Evolutionary conservation across 1,140 invertebrate species (phyloP), one percentile per base, ranked within the genome.

Genomic region (Hycleus phaleratus): DNA sequence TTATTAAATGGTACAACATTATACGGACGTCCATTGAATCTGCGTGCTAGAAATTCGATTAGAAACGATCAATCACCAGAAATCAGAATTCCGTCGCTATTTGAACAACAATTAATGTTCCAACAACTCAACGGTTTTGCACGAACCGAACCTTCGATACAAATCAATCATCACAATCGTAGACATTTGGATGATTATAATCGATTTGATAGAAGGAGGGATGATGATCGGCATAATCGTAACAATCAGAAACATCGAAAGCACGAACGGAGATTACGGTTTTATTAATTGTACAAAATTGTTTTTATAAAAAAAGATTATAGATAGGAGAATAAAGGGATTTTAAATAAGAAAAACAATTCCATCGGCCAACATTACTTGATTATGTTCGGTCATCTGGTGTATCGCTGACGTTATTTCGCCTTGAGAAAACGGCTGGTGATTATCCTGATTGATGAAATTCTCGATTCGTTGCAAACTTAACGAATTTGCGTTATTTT

Each of bases 341-440:
- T 8, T 47, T 82, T 84, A 94, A 73, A 94, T 91, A 10, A 91
- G 77, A 71, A 93, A 91, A n/a, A 96, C 80, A 60, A 91, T 86
- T 60, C 87, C 85, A 71, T 95, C 91, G 0, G 91, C 83, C 54
- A 93, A 77, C 91, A 97, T 95, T 24, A 98, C 81, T 73, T 94
- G 88, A 77, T 95, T 96, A 46, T 87, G 90, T 42, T 90, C 85
- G 12, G 86, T 87, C 93, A 97, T 94, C 54, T 78, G 80, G 9
- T 85, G 75, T 8, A 97, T 77, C 1, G 92, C 93, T 0, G 85
- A 82, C 42, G 79, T 74, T 4, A 95, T 80, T 79, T 98, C 93
- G 10, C 75, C 81, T 9, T 78, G 65, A 2, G 78, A 77, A 71
- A 93, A 95, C 3, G 80, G 71, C n/a, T 75, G 65, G 1, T 71